phyloP scores from a whole-genome alignment of 1,140 invertebrate genomes.

The Pomacea maculata region DNA sequence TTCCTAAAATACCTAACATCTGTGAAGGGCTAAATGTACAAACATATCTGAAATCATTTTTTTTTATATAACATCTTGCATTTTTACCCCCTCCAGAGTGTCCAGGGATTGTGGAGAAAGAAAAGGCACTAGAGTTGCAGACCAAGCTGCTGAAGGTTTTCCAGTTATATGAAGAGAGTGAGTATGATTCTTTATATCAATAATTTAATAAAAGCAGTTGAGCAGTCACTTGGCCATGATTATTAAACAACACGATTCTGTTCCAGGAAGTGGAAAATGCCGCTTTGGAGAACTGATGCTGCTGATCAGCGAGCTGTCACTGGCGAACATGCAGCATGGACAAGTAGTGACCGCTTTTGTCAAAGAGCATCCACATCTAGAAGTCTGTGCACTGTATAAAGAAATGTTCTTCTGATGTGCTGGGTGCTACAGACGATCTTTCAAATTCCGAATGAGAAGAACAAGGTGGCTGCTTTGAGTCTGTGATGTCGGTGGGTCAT shows the following conservation, averaged over 20 bases:
- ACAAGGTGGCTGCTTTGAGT: no score
- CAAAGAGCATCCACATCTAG: constrained; percentile 32
- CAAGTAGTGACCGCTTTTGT: constrained; percentile 27
- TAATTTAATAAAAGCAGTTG: neutral
- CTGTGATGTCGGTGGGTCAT: constrained; percentile 31
- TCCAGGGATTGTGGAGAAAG: constrained; percentile 19
- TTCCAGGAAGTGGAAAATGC: constrained; percentile 31
- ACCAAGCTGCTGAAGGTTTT: constrained; percentile 25
- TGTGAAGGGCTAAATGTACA: neutral
- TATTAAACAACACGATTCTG: neutral
- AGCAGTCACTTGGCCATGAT: neutral
- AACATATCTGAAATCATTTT: neutral
- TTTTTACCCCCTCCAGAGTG: constrained; percentile 25
- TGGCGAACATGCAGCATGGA: constrained; percentile 34
- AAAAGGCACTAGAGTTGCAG: constrained; percentile 27
- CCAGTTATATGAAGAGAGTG: constrained; percentile 35
- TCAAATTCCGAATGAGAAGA: no score
- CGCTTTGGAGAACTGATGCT: constrained; percentile 39
- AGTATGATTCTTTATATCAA: neutral
- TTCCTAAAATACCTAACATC: neutral
- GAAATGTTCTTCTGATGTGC: constrained; percentile 39
- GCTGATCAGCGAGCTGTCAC: constrained; percentile 33
- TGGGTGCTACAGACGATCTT: no score
- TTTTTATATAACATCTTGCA: no score
- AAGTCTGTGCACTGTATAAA: constrained; percentile 34